Evolutionary conservation across 2,113 vertebrate genomes (phyloP).

Genomic region (Myotis yumanensis): DNA sequence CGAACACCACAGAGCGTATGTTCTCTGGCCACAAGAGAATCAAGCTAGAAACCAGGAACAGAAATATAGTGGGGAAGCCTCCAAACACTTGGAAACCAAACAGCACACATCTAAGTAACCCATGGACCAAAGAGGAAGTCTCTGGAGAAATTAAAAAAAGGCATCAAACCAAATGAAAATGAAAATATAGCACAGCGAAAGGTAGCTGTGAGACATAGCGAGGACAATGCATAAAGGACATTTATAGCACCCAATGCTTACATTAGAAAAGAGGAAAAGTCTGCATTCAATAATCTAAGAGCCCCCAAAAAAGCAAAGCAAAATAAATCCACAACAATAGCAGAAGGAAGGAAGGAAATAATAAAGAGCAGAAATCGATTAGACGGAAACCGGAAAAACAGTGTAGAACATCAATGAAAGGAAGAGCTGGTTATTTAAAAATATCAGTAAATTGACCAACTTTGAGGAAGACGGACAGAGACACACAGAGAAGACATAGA

Average conservation of each 20-base stretch:
- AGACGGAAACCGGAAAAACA: not conserved
- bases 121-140: not conserved
- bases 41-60: not conserved
- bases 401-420: not conserved
- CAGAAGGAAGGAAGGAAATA: not conserved
- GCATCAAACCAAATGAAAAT: not conserved
- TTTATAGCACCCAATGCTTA: not conserved
- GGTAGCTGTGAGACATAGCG: not conserved
- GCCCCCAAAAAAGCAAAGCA: not conserved
- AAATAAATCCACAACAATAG: not conserved
- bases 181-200: not conserved
- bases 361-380: not conserved
- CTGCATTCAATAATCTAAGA: not conserved
- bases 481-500: not conserved
- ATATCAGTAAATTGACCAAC: not conserved
- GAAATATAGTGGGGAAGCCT: not conserved
- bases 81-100: not conserved
- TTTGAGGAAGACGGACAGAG: not conserved
- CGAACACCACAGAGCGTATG: rapidly evolving
- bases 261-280: not conserved
- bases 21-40: not conserved
- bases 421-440: not conserved
- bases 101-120: not conserved
- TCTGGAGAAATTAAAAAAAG: not conserved
- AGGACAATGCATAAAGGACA: not conserved